Conservation (phyloP, 1,140 invertebrate genomes). For the Trachymyrmex septentrionalis region DNA sequence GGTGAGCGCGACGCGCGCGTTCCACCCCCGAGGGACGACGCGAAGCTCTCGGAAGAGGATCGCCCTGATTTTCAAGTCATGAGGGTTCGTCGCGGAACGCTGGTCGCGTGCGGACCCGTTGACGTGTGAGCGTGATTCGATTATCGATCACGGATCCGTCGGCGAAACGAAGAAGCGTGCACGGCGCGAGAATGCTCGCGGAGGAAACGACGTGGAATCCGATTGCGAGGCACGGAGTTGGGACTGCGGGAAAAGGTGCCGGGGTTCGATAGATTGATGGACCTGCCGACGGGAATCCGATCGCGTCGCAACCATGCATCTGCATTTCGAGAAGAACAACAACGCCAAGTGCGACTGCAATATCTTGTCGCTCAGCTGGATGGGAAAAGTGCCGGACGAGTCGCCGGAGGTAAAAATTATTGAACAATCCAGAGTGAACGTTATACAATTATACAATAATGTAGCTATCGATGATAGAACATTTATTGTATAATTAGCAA, state of each 20-base stretch:
- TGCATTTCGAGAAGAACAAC: slow-evolving; percentile 96
- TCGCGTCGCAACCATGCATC: slow-evolving; percentile 89
- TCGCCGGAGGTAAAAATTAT: slow-evolving; percentile 93
- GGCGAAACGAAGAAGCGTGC: not conserved
- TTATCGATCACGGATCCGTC: slow-evolving; percentile 64
- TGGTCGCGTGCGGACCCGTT: slow-evolving; percentile 42
- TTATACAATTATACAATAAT: too few species aligned
- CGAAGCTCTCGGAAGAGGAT: not conserved
- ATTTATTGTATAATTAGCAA: too few species aligned
- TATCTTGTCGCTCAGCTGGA: slow-evolving; percentile 98
- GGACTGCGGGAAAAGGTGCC: slow-evolving; percentile 40
- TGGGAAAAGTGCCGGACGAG: slow-evolving; percentile 98
- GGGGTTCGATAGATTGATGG: slow-evolving; percentile 71
- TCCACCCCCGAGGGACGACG: not conserved
- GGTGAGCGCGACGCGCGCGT: not conserved
- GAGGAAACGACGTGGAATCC: slow-evolving; percentile 28
- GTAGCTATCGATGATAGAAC: not conserved
- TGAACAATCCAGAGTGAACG: not conserved
- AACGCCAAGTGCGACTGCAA: slow-evolving; percentile 98
- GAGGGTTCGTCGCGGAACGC: slow-evolving; percentile 45
- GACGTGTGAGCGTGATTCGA: slow-evolving; percentile 54
- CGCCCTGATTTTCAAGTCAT: slow-evolving; percentile 41
- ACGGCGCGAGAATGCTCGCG: slow-evolving; percentile 36
- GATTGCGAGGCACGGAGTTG: slow-evolving; percentile 28
- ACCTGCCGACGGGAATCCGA: slow-evolving; percentile 40